These are phyloP conservation scores for Corythoichthys intestinalis DNA, from an alignment of 2,113 vertebrate genomes.

Conservation along the genomic window DNA sequence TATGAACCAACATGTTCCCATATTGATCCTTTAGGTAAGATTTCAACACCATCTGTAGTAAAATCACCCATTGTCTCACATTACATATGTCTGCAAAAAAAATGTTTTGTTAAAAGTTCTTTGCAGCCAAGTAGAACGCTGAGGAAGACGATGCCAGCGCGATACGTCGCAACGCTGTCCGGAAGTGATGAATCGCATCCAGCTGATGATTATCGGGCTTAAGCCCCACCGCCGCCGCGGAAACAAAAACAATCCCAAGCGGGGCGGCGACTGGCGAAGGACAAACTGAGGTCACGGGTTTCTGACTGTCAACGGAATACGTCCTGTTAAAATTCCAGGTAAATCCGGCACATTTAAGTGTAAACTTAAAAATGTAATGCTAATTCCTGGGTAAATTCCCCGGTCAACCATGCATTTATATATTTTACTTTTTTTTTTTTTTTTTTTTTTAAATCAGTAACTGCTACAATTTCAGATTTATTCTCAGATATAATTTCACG, in stretches of 20 bases:
- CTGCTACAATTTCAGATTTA: no score
- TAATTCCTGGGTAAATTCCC: no score
- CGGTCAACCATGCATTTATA: no score
- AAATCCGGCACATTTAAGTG: neutral
- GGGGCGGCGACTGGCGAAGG: slow-evolving; percentile 9
- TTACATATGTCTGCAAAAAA: neutral
- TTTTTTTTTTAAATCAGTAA: no score
- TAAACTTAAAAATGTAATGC: no score
- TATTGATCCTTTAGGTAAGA: slow-evolving; percentile 15
- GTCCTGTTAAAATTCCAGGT: neutral
- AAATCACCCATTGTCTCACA: neutral
- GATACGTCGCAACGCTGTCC: slow-evolving; percentile 16
- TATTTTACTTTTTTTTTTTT: no score
- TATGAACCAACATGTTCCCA: slow-evolving; percentile 17
- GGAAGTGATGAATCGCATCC: slow-evolving; percentile 49
- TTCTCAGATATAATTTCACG: no score
- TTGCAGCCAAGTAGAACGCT: neutral
- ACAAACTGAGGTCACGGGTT: slow-evolving; percentile 41
- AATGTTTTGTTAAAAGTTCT: neutral
- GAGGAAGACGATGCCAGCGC: slow-evolving; percentile 15
- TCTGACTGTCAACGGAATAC: neutral
- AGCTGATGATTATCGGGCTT: slow-evolving; percentile 55
- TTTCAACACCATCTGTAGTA: neutral
- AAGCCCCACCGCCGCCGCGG: slow-evolving; percentile 32
- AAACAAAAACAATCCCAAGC: slow-evolving; percentile 45